Percentiles rank a stretch among this genome's conserved stretches.
Conservation (phyloP, 2,888 invertebrate genomes). For the Leucophora obtusa region DNA sequence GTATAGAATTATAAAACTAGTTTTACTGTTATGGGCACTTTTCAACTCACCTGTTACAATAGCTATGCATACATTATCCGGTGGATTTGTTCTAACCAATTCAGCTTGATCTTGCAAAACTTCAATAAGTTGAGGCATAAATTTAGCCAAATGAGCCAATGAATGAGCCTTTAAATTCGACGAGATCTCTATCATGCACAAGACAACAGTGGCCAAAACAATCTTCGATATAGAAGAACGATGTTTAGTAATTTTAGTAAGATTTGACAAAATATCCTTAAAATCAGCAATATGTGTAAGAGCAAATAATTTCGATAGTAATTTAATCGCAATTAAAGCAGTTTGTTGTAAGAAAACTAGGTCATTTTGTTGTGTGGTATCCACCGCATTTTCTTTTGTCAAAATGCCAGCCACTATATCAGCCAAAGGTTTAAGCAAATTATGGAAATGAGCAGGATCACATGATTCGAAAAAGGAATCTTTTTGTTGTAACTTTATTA, state of each 20-base stretch:
- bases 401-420: conserved; percentile 81
- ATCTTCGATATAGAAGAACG: conserved; percentile 73
- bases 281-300: conserved; percentile 84
- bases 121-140: conserved; percentile 87
- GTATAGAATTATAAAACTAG: too few species aligned
- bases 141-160: conserved; percentile 85
- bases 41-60: conserved; percentile 81
- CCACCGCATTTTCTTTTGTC: conserved; percentile 76
- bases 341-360: conserved; percentile 88
- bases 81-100: conserved; percentile 69
- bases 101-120: conserved; percentile 84
- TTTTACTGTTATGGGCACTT: too few species aligned
- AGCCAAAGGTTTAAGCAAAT: conserved; percentile 82
- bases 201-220: conserved; percentile 85
- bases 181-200: conserved; percentile 85
- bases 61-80: conserved; percentile 73
- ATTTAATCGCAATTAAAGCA: conserved; percentile 88
- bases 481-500: conserved; percentile 87
- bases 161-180: conserved; percentile 87
- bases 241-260: conserved; percentile 80
- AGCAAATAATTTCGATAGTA: conserved; percentile 87
- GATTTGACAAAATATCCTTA: conserved; percentile 83
- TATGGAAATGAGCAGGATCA: conserved; percentile 80
- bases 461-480: conserved; percentile 82
- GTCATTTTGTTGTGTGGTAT: conserved; percentile 79